Conservation (phyloP, 2,113 vertebrate species). For the Odobenus rosmarus region DNA sequence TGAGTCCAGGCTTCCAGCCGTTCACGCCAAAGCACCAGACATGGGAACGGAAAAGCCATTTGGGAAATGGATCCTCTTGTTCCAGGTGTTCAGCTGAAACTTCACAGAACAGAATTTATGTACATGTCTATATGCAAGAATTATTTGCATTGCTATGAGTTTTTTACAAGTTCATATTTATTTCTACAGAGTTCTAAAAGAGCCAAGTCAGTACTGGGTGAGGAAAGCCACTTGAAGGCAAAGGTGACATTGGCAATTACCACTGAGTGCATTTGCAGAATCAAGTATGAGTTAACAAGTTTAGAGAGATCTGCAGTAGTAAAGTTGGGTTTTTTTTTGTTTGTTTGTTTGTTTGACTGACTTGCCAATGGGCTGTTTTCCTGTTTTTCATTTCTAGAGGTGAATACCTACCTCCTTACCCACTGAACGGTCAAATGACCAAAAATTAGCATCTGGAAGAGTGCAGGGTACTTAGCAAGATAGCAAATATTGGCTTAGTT, state of each 20-base stretch:
- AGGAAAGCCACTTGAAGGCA: not conserved
- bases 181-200: constrained; percentile 11
- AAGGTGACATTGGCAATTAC: not conserved
- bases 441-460: not conserved
- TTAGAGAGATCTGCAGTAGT: not conserved
- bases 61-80: not conserved
- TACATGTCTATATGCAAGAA: not conserved
- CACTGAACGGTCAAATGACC: not conserved
- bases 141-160: not conserved
- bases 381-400: not conserved
- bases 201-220: not conserved
- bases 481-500: not conserved
- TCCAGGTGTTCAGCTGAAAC: not conserved
- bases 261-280: not conserved
- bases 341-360: not conserved
- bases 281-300: not conserved
- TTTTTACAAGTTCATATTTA: not conserved
- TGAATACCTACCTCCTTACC: not conserved
- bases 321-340: not conserved
- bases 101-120: not conserved
- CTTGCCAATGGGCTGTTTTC: not conserved
- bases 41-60: not conserved
- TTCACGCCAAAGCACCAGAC: not conserved
- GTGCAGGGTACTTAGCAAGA: not conserved
- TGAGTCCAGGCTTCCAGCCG: not conserved